Base-by-base conservation (phyloP, 2,888 invertebrate species). In the Patella ulyssiponensis region DNA sequence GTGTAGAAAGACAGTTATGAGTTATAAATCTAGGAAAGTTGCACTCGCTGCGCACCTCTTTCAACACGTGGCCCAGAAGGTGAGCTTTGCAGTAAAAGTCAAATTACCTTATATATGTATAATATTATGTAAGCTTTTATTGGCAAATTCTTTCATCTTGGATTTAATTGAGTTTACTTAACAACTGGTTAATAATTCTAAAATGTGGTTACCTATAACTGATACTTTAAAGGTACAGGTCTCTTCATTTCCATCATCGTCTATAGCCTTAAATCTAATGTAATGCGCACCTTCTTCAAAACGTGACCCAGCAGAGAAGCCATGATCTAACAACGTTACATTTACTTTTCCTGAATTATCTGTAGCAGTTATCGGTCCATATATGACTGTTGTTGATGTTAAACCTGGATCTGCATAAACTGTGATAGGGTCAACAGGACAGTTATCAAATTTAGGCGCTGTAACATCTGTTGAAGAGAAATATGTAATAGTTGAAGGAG, bases 321-420 rank as follows among this genome's bases (percentile, higher is more conserved):
- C 56, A 7, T 52, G 15, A 17, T 9, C 56, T 7, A 73, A 27
- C 17, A 73, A 27, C 17, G 73, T 73, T 27, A 73, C 52, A 9
- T 20, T 7, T 44, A 44, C 44, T 5, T 4, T 9, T 44, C 44
- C 53, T 44, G 52, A 44, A 52, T 51, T 73, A 20, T 73, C 73
- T 9, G 7, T 54, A 17, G 33, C 73, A 12, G 9, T 5, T 0
- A n/a, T 52, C 4, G 53, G 54, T 12, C 7, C 2, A 53, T 56
- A 73, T 3, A 54, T 73, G 73, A 73, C 73, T 52, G 33, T 52
- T 52, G 53, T 51, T 20, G 51, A 15, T 20, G 27, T 27, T 14
- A 27, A 27, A 9, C 56, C 23, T 20, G 23, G 20, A 17, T 73
- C 73, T 27, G 73, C 51, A 5, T 73, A 73, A 73, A 54, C 73